phyloP scores from a whole-genome alignment of 2,113 vertebrate species.

The Agapornis roseicollis region DNA sequence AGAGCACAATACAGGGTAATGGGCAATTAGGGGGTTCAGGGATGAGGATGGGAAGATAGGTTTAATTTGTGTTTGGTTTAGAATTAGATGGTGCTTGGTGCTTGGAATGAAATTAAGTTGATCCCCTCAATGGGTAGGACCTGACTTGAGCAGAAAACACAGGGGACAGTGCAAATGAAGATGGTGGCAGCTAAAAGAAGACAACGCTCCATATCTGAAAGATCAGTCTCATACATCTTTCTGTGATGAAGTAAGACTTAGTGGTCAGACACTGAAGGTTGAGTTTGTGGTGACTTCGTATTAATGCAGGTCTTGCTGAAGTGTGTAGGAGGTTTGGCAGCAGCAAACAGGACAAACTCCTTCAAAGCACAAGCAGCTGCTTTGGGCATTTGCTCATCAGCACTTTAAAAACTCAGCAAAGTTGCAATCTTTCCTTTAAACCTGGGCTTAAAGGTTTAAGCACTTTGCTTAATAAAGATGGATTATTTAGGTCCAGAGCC shows the following conservation, averaged over 20 bases:
- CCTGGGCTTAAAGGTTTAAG: background rate
- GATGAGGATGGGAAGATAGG: conserved; percentile 36
- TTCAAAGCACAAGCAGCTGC: background rate
- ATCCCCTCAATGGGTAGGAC: background rate
- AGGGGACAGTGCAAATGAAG: background rate
- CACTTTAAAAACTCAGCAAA: background rate
- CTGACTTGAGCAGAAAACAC: background rate
- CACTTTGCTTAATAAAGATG: background rate
- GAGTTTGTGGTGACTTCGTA: background rate
- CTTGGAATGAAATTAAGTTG: conserved; percentile 48
- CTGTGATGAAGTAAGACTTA: background rate
- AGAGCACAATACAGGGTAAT: conserved; percentile 57
- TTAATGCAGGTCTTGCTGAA: background rate
- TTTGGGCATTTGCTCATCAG: background rate
- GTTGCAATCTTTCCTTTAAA: background rate
- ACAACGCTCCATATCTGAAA: background rate
- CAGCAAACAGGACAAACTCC: background rate
- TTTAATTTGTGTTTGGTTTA: conserved; percentile 60
- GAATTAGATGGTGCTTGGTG: conserved; percentile 47
- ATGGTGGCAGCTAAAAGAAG: background rate
- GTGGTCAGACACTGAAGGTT: background rate
- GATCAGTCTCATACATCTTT: accelerated
- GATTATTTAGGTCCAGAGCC: background rate
- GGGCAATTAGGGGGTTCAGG: conserved; percentile 55
- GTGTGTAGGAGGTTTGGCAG: background rate